Base-by-base conservation (phyloP, 2,797 vertebrate species). In the Coracias cyanogaster region DNA sequence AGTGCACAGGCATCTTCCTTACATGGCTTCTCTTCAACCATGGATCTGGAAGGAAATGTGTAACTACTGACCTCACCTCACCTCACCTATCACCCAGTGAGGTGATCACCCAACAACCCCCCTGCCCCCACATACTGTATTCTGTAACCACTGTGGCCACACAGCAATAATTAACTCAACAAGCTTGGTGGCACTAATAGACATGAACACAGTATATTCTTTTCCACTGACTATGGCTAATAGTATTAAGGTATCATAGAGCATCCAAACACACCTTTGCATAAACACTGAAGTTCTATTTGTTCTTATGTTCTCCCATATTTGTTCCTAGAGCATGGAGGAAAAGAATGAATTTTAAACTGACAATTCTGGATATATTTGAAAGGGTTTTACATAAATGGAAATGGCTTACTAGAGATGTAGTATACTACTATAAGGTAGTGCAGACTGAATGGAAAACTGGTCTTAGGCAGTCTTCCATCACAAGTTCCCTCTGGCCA, bases 121-220 rank as follows among this genome's bases (percentile, higher is more conserved):
- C 37, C 37, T 11, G 37, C 37, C 37, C 5, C 41, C 3, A 0
- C 1, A 7, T n/a, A 29, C 60, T 46, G 31, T 9, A 6, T 8
- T 19, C 41, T 18, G 15, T 8, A 52, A 28, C 58, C 51, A 37
- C 57, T 15, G 1, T 18, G 25, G 29, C 22, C 37, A 61, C 41
- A 31, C 0, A 52, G 48, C 31, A 79, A 70, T 5, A 62, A 43
- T 20, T 19, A 51, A 64, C 39, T 58, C 62, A 35, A 78, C 76
- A 64, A 79, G 43, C 29, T 2, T 28, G 55, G 21, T n/a, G 52
- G 62, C 81, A 60, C 10, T 16, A 51, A 35, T 1, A 80, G 22
- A 21, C 54, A 66, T 2, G 2, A 58, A 62, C 0, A 4, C 39
- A 48, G 15, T 2, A 20, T 13, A 2, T 3, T 67, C 39, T 49